phyloP scores from a whole-genome alignment of 1,140 invertebrate genomes.

The Holotrichia oblita region DNA sequence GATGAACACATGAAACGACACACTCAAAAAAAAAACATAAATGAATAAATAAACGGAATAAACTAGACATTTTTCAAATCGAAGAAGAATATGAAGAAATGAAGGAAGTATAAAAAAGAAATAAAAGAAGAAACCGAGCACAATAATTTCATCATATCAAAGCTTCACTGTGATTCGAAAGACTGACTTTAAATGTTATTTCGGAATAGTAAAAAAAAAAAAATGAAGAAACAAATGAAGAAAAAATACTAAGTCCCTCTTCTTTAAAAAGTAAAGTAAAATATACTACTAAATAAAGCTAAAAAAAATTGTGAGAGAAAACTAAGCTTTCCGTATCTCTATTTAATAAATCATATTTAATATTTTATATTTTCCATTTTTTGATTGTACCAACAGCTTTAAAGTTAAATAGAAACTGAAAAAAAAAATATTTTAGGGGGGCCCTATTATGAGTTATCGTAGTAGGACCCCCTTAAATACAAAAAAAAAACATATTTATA shows the following conservation, averaged over 20 bases:
- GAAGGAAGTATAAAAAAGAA: constrained; percentile 21
- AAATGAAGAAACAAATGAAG: constrained; percentile 13
- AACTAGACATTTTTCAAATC: too few species aligned
- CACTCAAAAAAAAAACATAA: too few species aligned
- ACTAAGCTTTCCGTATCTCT: constrained; percentile 10
- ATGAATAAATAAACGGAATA: not conserved
- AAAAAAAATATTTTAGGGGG: constrained; percentile 44
- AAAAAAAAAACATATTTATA: constrained; percentile 41
- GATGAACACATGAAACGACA: not conserved
- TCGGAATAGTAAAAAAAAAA: constrained; percentile 55
- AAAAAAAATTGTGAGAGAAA: not conserved
- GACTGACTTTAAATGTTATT: constrained; percentile 62
- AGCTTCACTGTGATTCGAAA: constrained; percentile 63
- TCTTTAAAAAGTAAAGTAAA: constrained; percentile 23
- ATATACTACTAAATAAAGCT: constrained; percentile 2
- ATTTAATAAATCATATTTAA: not conserved
- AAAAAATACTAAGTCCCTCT: constrained; percentile 30
- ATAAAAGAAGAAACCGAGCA: constrained; percentile 56
- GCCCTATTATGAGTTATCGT: not conserved
- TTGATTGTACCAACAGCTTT: constrained; percentile 50
- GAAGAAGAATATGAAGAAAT: constrained; percentile 14
- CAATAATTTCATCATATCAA: constrained; percentile 64
- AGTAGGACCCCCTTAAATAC: constrained; percentile 16
- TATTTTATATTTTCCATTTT: constrained; percentile 26
- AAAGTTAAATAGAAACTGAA: constrained; percentile 46